Evolutionary conservation across 2,797 vertebrate species (phyloP).

Genomic region (Eptatretus atami): DNA sequence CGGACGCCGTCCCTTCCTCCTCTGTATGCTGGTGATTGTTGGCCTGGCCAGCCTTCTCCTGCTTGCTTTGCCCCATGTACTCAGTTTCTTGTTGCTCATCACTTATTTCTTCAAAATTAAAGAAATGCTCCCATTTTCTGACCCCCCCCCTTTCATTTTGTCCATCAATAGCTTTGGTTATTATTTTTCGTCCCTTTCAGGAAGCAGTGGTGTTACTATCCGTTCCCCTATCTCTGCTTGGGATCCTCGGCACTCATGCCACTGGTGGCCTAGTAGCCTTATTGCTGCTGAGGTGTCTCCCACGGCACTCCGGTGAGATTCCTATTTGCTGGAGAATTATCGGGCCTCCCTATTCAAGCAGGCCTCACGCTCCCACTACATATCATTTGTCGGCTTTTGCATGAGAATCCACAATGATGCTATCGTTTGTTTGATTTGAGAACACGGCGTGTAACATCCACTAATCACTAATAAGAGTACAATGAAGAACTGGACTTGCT

Average conservation of each 20-base stretch:
- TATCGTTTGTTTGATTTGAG: background rate
- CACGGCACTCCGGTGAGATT: slow-evolving; percentile 39
- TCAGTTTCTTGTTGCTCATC: slow-evolving; percentile 6
- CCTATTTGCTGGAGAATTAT: too few relatives aligned
- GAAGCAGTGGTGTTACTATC: slow-evolving; percentile 24
- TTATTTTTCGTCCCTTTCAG: slow-evolving; percentile 14
- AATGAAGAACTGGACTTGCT: too few relatives aligned
- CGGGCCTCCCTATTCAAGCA: too few relatives aligned
- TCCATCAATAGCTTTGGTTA: too few relatives aligned
- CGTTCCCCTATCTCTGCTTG: slow-evolving; percentile 29
- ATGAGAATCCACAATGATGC: background rate
- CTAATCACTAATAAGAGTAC: too few relatives aligned
- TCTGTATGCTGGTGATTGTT: slow-evolving; percentile 33
- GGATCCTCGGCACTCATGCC: slow-evolving; percentile 32
- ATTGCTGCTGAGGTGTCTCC: slow-evolving; percentile 46
- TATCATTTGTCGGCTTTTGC: background rate
- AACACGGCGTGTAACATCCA: too few relatives aligned
- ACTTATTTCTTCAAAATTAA: too few relatives aligned
- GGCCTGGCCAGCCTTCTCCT: slow-evolving; percentile 42
- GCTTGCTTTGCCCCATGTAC: slow-evolving; percentile 47
- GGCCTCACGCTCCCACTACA: background rate
- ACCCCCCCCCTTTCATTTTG: too few relatives aligned
- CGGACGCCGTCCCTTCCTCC: slow-evolving; percentile 33
- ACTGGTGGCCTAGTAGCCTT: slow-evolving; percentile 32
- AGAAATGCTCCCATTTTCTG: too few relatives aligned